These are phyloP conservation scores for Clarias fuscus DNA, from an alignment of 2,797 vertebrate genomes.

Conservation along the genomic window DNA sequence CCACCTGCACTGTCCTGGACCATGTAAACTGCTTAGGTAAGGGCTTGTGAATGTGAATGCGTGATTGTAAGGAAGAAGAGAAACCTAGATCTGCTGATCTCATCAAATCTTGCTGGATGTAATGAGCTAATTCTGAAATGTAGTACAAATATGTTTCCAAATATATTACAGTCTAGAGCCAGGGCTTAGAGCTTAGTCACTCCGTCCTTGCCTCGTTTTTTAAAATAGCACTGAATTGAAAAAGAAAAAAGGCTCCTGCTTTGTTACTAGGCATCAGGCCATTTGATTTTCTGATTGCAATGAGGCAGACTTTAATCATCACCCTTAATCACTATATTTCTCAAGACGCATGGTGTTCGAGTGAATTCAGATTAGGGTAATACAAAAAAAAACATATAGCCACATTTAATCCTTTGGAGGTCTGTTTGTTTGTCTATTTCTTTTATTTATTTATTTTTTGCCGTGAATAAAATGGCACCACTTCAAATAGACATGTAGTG, in stretches of 20 bases:
- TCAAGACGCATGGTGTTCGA: background rate
- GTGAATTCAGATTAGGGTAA: background rate
- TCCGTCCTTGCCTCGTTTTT: too few species aligned
- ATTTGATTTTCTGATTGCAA: background rate
- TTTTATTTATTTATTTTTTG: background rate
- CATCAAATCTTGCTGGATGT: background rate
- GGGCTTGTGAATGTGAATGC: background rate
- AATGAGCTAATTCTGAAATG: background rate
- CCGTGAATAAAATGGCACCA: background rate
- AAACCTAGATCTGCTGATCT: background rate
- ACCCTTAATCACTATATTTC: background rate
- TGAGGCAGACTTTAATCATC: background rate
- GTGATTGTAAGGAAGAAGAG: background rate
- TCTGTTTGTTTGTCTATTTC: background rate
- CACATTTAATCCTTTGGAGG: background rate
- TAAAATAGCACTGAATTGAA: background rate
- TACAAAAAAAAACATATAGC: background rate
- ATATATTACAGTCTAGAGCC: background rate
- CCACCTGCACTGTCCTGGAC: conserved; percentile 87
- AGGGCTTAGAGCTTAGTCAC: conserved; percentile 9
- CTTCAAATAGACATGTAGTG: background rate
- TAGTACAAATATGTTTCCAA: background rate
- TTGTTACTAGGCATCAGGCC: background rate
- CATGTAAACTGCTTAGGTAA: conserved; percentile 92
- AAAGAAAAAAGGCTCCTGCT: background rate